These are phyloP conservation scores for Toxotes lorentzi DNA, from an alignment of 2,797 vertebrate genomes.

Conservation along the genomic window DNA sequence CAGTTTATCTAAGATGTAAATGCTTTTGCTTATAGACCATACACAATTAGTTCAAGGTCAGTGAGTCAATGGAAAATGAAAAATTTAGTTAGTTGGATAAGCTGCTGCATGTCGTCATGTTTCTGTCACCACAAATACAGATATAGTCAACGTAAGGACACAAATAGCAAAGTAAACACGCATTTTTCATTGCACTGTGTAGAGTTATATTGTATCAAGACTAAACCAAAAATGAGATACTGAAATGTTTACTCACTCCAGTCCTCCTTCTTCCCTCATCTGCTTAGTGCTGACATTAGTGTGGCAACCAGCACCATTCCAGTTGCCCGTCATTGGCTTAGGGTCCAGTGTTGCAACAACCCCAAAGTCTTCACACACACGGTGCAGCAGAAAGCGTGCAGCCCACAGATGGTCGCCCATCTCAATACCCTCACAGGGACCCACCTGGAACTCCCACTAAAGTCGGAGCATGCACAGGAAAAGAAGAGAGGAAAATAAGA, in stretches of 20 bases:
- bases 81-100: neutral
- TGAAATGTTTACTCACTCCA: conserved; percentile 84
- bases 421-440: conserved; percentile 88
- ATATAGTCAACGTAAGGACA: neutral
- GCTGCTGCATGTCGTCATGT: neutral
- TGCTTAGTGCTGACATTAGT: conserved; percentile 90
- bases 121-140: neutral
- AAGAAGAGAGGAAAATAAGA: neutral
- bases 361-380: conserved; percentile 92
- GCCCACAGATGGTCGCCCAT: conserved; percentile 93
- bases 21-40: too few relatives aligned
- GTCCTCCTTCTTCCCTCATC: conserved; percentile 87
- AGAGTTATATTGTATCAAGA: too few relatives aligned
- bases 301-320: conserved; percentile 92
- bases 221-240: too few relatives aligned
- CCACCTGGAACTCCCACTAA: conserved; percentile 95
- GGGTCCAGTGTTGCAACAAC: conserved; percentile 89
- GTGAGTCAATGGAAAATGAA: neutral
- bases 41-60: too few relatives aligned
- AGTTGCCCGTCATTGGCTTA: conserved; percentile 89
- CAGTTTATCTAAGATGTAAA: neutral
- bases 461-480: neutral
- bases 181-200: too few relatives aligned
- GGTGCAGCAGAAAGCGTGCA: conserved; percentile 90
- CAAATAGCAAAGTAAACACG: too few relatives aligned